Evolutionary conservation across 2,113 vertebrate species (phyloP), one percentile per base, ranked within the genome.

Genomic region (Cynopterus brachyotis): DNA sequence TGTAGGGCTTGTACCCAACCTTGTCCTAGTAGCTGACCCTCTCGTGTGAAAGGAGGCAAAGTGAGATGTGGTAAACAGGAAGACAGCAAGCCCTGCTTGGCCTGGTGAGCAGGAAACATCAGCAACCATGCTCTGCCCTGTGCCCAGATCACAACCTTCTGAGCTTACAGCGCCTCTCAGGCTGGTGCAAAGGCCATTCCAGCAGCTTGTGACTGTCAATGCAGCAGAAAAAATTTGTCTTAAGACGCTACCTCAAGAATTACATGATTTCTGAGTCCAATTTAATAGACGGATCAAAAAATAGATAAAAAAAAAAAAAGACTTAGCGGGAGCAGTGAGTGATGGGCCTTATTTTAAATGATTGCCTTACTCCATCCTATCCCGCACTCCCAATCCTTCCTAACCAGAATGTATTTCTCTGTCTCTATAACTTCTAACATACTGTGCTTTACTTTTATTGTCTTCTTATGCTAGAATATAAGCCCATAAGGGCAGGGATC

Each of bases 11-110:
- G 80, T 69, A 69, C 88, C 75, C 79, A 47, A 53, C 76, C 90
- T 92, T 75, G 78, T 78, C 53, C 92, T 45, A 72, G 72, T 42
- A 72, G 89, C 62, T 96, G 96, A 96, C 95, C 95, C 83, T 90
- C 89, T 84, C 28, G 40, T 89, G 76, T 55, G 19, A 37, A 90
- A 64, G 32, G 75, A 95, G 40, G 89, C 69, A 62, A 67, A 59
- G 92, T 19, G 22, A 69, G 82, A 60, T 37, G 53, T 83, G 32
- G 55, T 97, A 97, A 97, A 97, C 97, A 97, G 96, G 97, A 98
- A 97, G 83, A 53, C 57, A 42, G 72, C 30, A 22, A 72, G 79
- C 59, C 42, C 59, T 16, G 69, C 55, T 94, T 88, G 80, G 94
- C 70, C 75, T 78, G 75, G 9, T 60, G 64, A 95, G 24, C 75